phyloP scores from a whole-genome alignment of 2,113 vertebrate genomes.

The Ardeotis arabs region DNA sequence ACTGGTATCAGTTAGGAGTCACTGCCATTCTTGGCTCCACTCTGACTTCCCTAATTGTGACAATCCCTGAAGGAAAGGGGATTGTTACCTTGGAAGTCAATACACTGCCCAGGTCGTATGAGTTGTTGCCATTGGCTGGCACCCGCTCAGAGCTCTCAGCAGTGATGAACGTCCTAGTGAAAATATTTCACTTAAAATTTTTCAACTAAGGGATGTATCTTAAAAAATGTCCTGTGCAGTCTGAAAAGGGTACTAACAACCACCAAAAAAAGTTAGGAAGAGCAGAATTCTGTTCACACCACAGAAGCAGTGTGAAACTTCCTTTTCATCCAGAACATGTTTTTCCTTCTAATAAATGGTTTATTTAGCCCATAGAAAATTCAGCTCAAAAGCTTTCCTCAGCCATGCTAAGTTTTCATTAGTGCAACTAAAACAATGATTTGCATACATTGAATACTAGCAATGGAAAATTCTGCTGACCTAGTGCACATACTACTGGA shows the following conservation, averaged over 20 bases:
- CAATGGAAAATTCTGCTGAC: background rate
- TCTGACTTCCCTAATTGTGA: background rate
- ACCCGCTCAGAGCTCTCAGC: background rate
- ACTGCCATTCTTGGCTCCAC: background rate
- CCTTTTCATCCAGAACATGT: too few species aligned
- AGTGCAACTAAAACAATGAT: background rate
- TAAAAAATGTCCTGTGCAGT: background rate
- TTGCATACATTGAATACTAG: background rate
- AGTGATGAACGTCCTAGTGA: background rate
- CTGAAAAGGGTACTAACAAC: background rate
- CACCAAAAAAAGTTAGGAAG: background rate
- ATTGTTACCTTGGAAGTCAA: background rate
- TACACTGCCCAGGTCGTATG: fast-evolving
- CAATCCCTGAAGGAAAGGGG: background rate
- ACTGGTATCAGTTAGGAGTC: background rate
- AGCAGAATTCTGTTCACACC: background rate
- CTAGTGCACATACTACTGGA: background rate
- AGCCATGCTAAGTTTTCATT: background rate
- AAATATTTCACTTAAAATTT: background rate
- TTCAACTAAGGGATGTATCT: background rate
- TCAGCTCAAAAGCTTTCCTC: background rate
- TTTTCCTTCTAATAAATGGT: background rate
- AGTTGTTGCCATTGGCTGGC: background rate
- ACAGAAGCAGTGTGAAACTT: background rate
- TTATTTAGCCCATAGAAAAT: background rate